Conservation (phyloP, 2,797 vertebrate species). For the Anguilla obscura region DNA sequence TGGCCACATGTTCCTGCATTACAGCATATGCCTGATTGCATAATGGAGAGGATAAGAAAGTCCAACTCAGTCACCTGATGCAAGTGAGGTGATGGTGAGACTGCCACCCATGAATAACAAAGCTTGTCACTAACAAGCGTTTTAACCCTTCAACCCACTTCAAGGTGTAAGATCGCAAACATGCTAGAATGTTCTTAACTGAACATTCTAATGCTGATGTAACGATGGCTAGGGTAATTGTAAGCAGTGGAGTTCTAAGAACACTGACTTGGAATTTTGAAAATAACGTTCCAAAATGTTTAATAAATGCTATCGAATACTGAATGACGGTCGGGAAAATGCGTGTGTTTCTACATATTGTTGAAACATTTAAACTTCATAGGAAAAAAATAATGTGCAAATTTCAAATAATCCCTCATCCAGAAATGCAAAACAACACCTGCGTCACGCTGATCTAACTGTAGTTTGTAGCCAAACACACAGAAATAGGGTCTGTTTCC, state of each 20-base stretch:
- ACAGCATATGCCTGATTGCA: background rate
- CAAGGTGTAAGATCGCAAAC: too few species aligned
- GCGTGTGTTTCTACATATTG: background rate
- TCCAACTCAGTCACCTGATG: too few species aligned
- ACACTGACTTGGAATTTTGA: too few species aligned
- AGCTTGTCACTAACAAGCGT: background rate
- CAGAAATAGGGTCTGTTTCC: slow-evolving; percentile 29
- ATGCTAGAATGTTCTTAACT: too few species aligned
- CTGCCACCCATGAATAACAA: background rate
- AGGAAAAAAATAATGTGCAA: slow-evolving; percentile 25
- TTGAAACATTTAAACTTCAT: slow-evolving; percentile 23
- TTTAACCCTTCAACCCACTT: too few species aligned
- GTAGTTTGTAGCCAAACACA: slow-evolving; percentile 33
- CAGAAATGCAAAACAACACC: slow-evolving; percentile 25
- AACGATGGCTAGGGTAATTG: too few species aligned
- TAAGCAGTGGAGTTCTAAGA: too few species aligned
- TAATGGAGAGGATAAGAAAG: background rate
- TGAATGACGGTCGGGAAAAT: background rate
- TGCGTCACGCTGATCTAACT: slow-evolving; percentile 42
- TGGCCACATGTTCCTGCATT: background rate
- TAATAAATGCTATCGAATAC: too few species aligned
- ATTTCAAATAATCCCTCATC: slow-evolving; percentile 27
- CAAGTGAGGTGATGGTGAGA: background rate
- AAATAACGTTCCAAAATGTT: too few species aligned
- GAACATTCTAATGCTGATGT: too few species aligned